Percentiles rank a stretch among this genome's conserved stretches.
Evolutionary conservation across 2,797 vertebrate genomes (phyloP).

Genomic region (Mus caroli): DNA sequence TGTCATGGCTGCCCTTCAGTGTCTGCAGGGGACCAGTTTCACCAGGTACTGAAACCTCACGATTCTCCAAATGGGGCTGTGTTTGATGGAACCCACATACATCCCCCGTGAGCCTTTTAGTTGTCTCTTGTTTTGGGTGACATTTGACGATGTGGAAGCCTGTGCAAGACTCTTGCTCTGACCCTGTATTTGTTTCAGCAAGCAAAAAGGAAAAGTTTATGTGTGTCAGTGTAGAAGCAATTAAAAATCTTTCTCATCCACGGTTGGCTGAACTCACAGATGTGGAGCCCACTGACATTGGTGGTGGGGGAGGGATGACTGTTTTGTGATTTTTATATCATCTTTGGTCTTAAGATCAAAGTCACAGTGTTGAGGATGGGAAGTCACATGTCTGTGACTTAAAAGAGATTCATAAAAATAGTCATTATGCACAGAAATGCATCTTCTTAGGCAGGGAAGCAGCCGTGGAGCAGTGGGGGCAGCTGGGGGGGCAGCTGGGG

Average conservation of each 20-base stretch:
- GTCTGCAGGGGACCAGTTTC: neutral
- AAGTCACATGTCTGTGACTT: neutral
- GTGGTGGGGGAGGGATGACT: neutral
- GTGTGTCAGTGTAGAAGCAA: neutral
- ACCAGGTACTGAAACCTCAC: neutral
- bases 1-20: neutral
- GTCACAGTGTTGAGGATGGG: neutral
- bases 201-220: neutral
- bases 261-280: neutral
- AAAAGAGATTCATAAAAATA: neutral
- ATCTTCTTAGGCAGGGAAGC: neutral
- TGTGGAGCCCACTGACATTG: neutral
- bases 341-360: constrained; percentile 30
- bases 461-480: neutral
- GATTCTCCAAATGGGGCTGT: accelerated
- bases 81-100: neutral
- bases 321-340: neutral
- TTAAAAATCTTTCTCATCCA: neutral
- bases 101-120: too few relatives aligned
- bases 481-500: neutral
- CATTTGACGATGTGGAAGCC: too few relatives aligned
- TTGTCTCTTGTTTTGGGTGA: neutral
- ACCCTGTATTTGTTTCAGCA: neutral
- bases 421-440: neutral
- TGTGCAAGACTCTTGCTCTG: neutral